Conservation (phyloP, 2,888 invertebrate genomes). For the Drosophila fulvimacula region DNA sequence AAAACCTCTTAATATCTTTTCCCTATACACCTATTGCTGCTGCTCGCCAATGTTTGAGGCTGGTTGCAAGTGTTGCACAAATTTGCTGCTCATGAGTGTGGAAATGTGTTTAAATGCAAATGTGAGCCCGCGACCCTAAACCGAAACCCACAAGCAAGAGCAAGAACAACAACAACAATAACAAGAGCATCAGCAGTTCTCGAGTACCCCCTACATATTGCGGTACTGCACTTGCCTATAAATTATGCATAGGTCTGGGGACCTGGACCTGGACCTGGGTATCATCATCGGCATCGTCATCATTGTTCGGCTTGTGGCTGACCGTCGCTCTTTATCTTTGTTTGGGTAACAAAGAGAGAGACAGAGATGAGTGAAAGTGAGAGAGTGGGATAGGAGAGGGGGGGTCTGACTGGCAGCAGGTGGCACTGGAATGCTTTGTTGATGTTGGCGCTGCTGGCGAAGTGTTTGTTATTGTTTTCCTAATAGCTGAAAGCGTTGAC, state of each 20-base stretch:
- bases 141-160: constrained; percentile 9
- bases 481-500: constrained; percentile 70
- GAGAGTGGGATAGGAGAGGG: neutral
- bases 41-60: neutral
- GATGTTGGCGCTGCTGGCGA: constrained; percentile 40
- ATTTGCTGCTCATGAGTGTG: constrained; percentile 71
- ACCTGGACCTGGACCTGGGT: constrained; percentile 13
- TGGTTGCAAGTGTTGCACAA: constrained; percentile 44
- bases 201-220: constrained; percentile 20
- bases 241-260: constrained; percentile 68
- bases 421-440: constrained; percentile 21
- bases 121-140: constrained; percentile 32
- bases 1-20: too few species aligned
- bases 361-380: neutral
- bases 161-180: neutral
- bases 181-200: constrained; percentile 7
- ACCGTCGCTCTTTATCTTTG: constrained; percentile 47
- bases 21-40: neutral
- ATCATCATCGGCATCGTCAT: constrained; percentile 44
- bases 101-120: constrained; percentile 76
- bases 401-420: constrained; percentile 5
- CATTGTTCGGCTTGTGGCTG: constrained; percentile 53
- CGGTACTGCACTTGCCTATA: constrained; percentile 48
- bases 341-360: neutral
- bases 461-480: constrained; percentile 71